These are phyloP conservation scores for Forbesichthys papilliferus DNA, from an alignment of 2,113 vertebrate genomes.

Conservation along the genomic window DNA sequence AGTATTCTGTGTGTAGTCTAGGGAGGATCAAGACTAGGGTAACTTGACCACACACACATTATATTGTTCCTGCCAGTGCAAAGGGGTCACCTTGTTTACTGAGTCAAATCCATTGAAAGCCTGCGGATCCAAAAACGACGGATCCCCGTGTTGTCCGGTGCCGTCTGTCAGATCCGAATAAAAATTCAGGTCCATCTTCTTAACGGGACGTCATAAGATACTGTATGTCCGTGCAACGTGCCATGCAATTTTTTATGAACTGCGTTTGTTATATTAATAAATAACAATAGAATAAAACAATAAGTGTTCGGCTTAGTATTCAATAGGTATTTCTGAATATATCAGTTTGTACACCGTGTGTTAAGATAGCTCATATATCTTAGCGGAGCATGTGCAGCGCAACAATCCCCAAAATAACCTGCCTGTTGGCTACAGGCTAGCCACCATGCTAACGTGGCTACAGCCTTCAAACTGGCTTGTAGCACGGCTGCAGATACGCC, in stretches of 20 bases:
- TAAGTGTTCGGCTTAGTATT: no score
- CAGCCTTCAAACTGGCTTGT: slow-evolving; percentile 44
- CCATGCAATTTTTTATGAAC: not conserved
- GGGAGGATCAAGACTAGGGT: not conserved
- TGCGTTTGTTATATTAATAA: not conserved
- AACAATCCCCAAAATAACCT: slow-evolving; percentile 51
- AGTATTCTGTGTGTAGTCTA: not conserved
- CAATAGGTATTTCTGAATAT: not conserved
- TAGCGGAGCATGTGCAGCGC: slow-evolving; percentile 31
- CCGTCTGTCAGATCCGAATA: slow-evolving; percentile 78
- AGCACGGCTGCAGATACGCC: slow-evolving; percentile 51
- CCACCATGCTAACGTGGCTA: slow-evolving; percentile 43
- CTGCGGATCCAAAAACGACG: slow-evolving; percentile 76
- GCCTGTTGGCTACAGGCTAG: slow-evolving; percentile 9
- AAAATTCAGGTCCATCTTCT: slow-evolving; percentile 79
- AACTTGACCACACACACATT: no score
- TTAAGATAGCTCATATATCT: not conserved
- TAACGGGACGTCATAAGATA: slow-evolving; percentile 42
- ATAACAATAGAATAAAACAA: no score
- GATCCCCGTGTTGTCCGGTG: slow-evolving; percentile 67
- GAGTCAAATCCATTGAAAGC: slow-evolving; percentile 78
- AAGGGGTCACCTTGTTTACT: slow-evolving; percentile 75
- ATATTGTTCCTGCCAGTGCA: not conserved
- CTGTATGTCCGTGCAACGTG: slow-evolving; percentile 1
- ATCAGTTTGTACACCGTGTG: slow-evolving; percentile 12